Evolutionary conservation across 2,888 invertebrate species (phyloP).

Genomic region (Zootermopsis nevadensis): DNA sequence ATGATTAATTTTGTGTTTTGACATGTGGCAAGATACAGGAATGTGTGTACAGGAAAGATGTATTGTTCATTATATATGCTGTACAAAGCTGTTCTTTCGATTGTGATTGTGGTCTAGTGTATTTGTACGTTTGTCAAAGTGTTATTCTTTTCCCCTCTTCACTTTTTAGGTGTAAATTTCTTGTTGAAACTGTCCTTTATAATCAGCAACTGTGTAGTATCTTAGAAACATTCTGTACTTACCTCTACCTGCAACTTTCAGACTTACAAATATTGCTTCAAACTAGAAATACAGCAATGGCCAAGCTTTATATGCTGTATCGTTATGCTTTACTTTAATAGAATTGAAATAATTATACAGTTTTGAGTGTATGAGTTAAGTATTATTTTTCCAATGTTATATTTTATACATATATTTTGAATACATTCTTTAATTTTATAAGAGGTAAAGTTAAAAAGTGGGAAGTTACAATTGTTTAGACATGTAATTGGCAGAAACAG

Average conservation of each 20-base stretch:
- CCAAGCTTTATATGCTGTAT: not conserved
- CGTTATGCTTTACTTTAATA: not conserved
- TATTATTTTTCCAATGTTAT: constrained; percentile 21
- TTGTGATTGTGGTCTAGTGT: not conserved
- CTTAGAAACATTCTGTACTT: constrained; percentile 7
- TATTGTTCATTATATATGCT: constrained; percentile 6
- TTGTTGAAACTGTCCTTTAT: constrained; percentile 33
- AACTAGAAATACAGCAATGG: not conserved
- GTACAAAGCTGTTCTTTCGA: constrained; percentile 3
- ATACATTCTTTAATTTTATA: constrained; percentile 32
- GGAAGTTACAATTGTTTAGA: not conserved
- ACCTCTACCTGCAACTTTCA: not conserved
- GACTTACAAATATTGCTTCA: not conserved
- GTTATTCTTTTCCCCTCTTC: not conserved
- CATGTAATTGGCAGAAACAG: not conserved
- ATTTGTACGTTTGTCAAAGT: not conserved
- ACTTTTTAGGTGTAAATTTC: constrained; percentile 33
- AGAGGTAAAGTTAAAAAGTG: not conserved
- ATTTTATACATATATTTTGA: constrained; percentile 29
- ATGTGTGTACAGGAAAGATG: not conserved
- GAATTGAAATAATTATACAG: not conserved
- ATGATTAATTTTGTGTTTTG: not conserved
- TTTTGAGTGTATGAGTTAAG: not conserved
- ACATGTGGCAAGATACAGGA: not conserved
- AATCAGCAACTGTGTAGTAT: not conserved